phyloP scores from a whole-genome alignment of 1,140 invertebrate species.

The Bombyx mori region ASM3026992v2 NC_085127.1:9401501-9402000 shows the following conservation, averaged over 20 bases:
- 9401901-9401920: no score
- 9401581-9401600: slow-evolving; percentile 25
- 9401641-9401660: slow-evolving; percentile 35
- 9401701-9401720: slow-evolving; percentile 40
- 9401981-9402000: no score
- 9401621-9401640: slow-evolving; percentile 35
- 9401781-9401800: slow-evolving; percentile 58
- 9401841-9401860: neutral
- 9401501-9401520: no score
- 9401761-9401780: slow-evolving; percentile 28
- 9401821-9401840: slow-evolving; percentile 23
- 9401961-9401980: no score
- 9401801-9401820: slow-evolving; percentile 43
- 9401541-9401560: no score
- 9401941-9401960: no score
- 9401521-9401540: no score
- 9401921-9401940: no score
- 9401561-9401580: slow-evolving; percentile 2
- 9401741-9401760: slow-evolving; percentile 28
- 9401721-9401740: slow-evolving; percentile 22
- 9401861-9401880: no score
- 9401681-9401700: slow-evolving; percentile 41
- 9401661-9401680: slow-evolving; percentile 16
- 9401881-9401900: no score
- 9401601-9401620: slow-evolving; percentile 33